Evolutionary conservation across 2,113 vertebrate species (phyloP).

Genomic region (Osmerus eperlanus): DNA sequence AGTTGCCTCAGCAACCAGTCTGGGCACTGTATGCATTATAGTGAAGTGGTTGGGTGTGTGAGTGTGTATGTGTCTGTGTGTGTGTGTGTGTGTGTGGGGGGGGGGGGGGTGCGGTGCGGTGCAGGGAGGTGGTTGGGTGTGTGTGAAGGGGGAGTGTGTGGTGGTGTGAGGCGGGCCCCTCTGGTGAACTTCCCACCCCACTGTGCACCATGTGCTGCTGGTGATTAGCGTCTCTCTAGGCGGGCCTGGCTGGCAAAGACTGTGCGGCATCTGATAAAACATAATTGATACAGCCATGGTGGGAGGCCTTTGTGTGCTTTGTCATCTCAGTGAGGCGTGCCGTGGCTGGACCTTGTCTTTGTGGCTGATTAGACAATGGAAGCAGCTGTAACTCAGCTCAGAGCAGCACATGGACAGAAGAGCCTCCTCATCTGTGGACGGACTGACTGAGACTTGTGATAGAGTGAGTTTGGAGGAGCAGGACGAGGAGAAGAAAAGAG

Average conservation of each 20-base stretch:
- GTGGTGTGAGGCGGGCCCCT: constrained; percentile 46
- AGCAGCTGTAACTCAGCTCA: constrained; percentile 69
- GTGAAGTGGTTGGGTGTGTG: constrained; percentile 32
- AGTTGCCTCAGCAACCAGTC: constrained; percentile 72
- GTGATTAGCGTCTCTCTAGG: constrained; percentile 68
- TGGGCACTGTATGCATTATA: constrained; percentile 40
- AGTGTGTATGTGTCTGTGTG: constrained; percentile 18
- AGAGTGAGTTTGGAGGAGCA: constrained; percentile 1
- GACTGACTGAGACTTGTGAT: constrained; percentile 16
- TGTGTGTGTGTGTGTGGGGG: constrained; percentile 13
- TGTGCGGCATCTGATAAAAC: constrained; percentile 73
- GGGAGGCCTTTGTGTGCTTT: constrained; percentile 65
- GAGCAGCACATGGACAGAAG: constrained; percentile 50
- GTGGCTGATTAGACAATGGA: constrained; percentile 75
- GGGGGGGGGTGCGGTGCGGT: too few species aligned
- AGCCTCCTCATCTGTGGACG: constrained; percentile 31
- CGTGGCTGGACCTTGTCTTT: constrained; percentile 60
- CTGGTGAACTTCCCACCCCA: constrained; percentile 56
- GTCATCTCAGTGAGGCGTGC: constrained; percentile 47
- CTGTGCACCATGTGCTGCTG: constrained; percentile 72
- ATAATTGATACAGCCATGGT: constrained; percentile 58
- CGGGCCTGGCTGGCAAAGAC: constrained; percentile 57
- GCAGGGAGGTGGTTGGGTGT: constrained; percentile 29
- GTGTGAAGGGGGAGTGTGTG: constrained; percentile 10
- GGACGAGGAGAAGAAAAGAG: background rate